phyloP scores from a whole-genome alignment of 37 sponge, comb jelly and placozoan genomes.

The Beroe forskalii region DNA sequence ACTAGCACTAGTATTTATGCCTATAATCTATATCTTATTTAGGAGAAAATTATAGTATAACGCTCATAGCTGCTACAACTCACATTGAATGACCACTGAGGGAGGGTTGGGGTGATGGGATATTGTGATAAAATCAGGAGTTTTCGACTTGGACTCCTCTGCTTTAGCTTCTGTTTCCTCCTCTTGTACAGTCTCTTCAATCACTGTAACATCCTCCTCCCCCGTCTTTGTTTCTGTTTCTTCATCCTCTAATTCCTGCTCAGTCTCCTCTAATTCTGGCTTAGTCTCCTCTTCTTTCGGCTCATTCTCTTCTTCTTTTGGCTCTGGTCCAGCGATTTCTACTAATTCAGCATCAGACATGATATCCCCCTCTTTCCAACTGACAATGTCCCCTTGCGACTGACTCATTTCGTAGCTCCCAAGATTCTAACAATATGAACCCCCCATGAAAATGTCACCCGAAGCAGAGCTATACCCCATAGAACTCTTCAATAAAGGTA shows the following conservation, averaged over 20 bases:
- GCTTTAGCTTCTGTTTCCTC: neutral
- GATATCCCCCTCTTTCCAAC: too few species aligned
- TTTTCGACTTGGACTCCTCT: neutral
- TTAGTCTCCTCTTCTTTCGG: neutral
- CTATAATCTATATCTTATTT: too few species aligned
- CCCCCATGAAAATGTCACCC: too few species aligned
- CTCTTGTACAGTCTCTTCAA: neutral
- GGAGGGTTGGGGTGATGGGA: slow-evolving; percentile 18
- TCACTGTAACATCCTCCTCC: neutral
- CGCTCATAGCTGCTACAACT: too few species aligned
- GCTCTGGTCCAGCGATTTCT: neutral
- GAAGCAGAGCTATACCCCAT: too few species aligned
- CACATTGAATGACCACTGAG: slow-evolving; percentile 9
- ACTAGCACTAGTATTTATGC: too few species aligned
- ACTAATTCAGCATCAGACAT: too few species aligned
- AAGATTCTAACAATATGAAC: too few species aligned
- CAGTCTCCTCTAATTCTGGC: neutral
- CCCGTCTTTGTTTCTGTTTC: neutral
- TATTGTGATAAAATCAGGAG: neutral
- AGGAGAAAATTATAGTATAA: too few species aligned
- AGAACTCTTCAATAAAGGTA: too few species aligned
- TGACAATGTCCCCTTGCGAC: too few species aligned
- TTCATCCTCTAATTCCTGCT: neutral
- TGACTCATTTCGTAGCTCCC: too few species aligned
- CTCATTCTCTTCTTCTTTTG: neutral